phyloP scores from a whole-genome alignment of 1,140 invertebrate species.

The Meloidogyne chitwoodi region DNA sequence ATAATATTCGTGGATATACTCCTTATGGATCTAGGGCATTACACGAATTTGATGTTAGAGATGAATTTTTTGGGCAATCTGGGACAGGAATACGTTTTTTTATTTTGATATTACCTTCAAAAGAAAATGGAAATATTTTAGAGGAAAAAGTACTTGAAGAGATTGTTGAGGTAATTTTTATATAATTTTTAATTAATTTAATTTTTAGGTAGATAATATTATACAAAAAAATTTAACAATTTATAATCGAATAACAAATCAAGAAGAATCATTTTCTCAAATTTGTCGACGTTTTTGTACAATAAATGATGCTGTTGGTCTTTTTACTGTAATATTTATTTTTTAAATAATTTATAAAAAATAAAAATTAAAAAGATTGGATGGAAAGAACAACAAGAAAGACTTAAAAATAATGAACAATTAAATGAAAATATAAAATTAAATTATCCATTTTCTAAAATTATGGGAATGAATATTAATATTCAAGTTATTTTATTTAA shows the following conservation, averaged over 20 bases:
- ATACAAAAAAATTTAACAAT: conserved; percentile 45
- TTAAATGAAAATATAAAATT: conserved; percentile 34
- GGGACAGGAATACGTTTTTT: conserved; percentile 17
- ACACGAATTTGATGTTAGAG: conserved; percentile 32
- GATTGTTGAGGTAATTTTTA: conserved; percentile 25
- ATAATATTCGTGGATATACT: conserved; percentile 35
- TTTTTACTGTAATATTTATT: conserved; percentile 28
- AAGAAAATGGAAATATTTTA: conserved; percentile 23
- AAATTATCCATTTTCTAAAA: conserved; percentile 40
- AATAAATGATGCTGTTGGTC: conserved; percentile 52
- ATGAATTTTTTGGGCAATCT: conserved; percentile 40
- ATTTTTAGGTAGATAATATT: conserved; percentile 30
- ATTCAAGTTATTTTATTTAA: conserved; percentile 32
- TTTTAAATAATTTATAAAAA: background rate
- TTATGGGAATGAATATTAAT: conserved; percentile 44
- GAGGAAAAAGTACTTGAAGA: conserved; percentile 27
- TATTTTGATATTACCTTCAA: conserved; percentile 27
- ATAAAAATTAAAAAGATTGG: conserved; percentile 26
- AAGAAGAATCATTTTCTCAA: conserved; percentile 45
- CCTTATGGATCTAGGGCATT: conserved; percentile 37
- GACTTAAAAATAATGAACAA: conserved; percentile 11
- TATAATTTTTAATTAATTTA: background rate
- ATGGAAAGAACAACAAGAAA: conserved; percentile 41
- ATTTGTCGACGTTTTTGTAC: conserved; percentile 50
- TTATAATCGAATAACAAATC: conserved; percentile 38